Base-by-base conservation (phyloP, 2,797 vertebrate species). In the Somateria mollissima region DNA sequence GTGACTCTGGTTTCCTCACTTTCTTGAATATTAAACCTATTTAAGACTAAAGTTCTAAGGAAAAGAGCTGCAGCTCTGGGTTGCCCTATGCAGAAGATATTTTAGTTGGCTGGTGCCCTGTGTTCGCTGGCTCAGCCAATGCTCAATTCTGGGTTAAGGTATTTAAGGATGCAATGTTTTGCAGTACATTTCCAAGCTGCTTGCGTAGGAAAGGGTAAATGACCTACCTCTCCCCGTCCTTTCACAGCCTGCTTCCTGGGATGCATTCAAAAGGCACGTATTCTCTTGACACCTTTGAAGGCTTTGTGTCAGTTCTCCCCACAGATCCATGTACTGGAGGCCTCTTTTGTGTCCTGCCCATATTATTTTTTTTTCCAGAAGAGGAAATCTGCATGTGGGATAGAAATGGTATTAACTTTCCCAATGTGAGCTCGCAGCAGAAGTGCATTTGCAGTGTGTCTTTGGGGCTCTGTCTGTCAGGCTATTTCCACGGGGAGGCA, bases 201-300 rank as follows among this genome's bases (percentile, higher is more conserved):
- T 87, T 28, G 49, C 6, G 4, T 21, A 93, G 83, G 41, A 65
- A 92, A 91, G 90, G 89, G 89, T 76, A 83, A 84, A 89, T 80
- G 94, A 84, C 94, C 91, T 95, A 83, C 45, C 92, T 95, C 53
- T 91, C 34, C 75, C 66, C 73, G 75, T 94, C 62, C 84, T 91
- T 73, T 94, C 72, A 14, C 53, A 75, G 69, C 17, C 75, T 65
- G 11, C 3, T 61, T 81, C 87, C 32, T 6, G 3, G 87, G 87
- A 88, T 60, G 49, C 60, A 54, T 94, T 94, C 92, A 94, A 62
- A 66, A 96, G 62, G 72, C 0, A 0, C 69, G 49, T 85, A 12
- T 95, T 96, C 69, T 94, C 77, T 86, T 0, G 0, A 34, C 79
- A 0, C 91, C 69, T 95, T 96, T 94, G 92, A 94, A 96, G 72